Evolutionary conservation across 2,888 invertebrate genomes (phyloP).

Genomic region (Eristalis intricaria): DNA sequence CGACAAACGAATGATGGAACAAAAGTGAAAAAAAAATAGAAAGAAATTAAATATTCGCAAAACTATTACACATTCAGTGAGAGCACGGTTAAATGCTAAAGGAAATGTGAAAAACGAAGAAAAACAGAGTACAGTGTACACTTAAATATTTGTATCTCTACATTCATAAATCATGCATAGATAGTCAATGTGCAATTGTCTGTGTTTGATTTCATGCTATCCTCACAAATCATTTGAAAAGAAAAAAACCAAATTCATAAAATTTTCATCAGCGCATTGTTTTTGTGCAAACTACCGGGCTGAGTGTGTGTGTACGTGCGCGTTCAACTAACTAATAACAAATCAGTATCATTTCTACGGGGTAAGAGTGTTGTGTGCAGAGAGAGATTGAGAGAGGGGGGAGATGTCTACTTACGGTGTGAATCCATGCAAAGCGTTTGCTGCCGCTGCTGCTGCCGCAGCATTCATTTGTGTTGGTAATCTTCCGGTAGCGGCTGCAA

Average conservation of each 20-base stretch:
- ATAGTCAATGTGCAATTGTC: slow-evolving; percentile 41
- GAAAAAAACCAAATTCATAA: slow-evolving; percentile 14
- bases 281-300: slow-evolving; percentile 70
- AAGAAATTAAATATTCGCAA: slow-evolving; percentile 9
- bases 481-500: slow-evolving; percentile 84
- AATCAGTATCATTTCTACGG: slow-evolving; percentile 49
- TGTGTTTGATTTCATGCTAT: slow-evolving; percentile 41
- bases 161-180: slow-evolving; percentile 30
- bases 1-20: neutral
- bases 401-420: slow-evolving; percentile 89
- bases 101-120: slow-evolving; percentile 7
- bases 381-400: too few relatives aligned
- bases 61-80: slow-evolving; percentile 8
- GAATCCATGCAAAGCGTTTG: slow-evolving; percentile 92
- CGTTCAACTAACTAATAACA: slow-evolving; percentile 74
- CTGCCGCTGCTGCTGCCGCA: slow-evolving; percentile 88
- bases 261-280: slow-evolving; percentile 14
- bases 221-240: slow-evolving; percentile 19
- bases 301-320: slow-evolving; percentile 67
- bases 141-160: neutral
- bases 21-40: neutral
- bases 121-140: neutral
- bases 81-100: slow-evolving; percentile 9
- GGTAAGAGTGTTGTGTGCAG: slow-evolving; percentile 28
- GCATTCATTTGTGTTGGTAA: slow-evolving; percentile 84